Evolutionary conservation across 2,113 vertebrate species (phyloP), one percentile per base, ranked within the genome.

Genomic region (Lethenteron camtschaticum): DNA sequence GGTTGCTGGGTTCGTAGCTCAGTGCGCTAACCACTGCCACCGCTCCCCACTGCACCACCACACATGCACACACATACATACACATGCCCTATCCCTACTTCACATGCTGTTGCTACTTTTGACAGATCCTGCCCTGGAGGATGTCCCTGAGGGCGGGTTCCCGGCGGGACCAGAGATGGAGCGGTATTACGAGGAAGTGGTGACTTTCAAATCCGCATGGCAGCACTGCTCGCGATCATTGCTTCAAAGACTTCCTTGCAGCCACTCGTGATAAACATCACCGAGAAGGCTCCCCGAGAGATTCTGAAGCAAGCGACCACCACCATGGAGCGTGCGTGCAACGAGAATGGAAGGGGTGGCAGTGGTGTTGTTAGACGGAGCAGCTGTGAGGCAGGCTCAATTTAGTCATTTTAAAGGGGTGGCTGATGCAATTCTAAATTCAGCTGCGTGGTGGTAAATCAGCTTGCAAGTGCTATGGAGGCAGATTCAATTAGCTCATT

Each of bases 321-420:
- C 56, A 59, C 77, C 57, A 85, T 96, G 85, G 81, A 91, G 74
- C 83, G 94, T 99, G 80, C 85, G 91, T 80, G 55, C 71, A 68
- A 14, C 12, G 68, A 57, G 14, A 14, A 55, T 56, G 68, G 56
- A 8, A 55, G 20, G 12, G 18, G 8, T 68, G 56, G 56, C 68
- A 12, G 68, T 5, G 12, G 12, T 56, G 14, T 10, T 55, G 63
- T 66, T 68, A 71, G 10, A 71, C 9, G 8, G 20, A 56, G 41
- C 57, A 56, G n/a, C 7, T 56, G 8, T 69, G 68, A 41, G 12
- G 12, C 12, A 55, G 9, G 55, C 18, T n/a, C 55, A 11, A 10
- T 69, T 69, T 55, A 13, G 56, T 18, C 3, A 16, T 41, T 41
- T 41, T 41, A 41, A 7, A 41, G 41, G 41, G 41, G 41, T 41